Evolutionary conservation across 1,140 invertebrate genomes (phyloP).

Genomic region (Acromyrmex heyeri): DNA sequence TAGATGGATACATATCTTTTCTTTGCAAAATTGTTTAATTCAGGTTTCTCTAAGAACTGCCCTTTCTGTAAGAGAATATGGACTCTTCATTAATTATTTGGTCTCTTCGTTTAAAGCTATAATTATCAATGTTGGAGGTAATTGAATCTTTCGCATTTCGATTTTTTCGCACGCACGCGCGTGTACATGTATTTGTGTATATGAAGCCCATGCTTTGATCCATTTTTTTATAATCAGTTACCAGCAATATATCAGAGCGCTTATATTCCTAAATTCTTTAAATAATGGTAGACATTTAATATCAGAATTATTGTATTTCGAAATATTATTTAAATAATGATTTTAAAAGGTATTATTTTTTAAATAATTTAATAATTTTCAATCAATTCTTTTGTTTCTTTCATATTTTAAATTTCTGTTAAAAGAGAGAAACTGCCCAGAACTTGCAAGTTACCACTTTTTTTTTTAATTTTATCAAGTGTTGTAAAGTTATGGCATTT

Average conservation of each 20-base stretch:
- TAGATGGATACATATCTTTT: slow-evolving; percentile 28
- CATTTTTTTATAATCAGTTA: neutral
- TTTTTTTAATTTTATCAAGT: neutral
- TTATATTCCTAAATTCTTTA: no score
- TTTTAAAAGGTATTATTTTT: no score
- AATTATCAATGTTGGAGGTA: slow-evolving; percentile 68
- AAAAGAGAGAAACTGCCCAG: neutral
- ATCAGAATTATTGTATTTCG: no score
- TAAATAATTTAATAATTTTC: no score
- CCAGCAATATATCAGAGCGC: neutral
- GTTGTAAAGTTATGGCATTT: neutral
- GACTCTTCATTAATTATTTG: slow-evolving; percentile 70
- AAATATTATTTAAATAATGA: no score
- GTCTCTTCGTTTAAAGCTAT: slow-evolving; percentile 77
- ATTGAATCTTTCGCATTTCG: slow-evolving; percentile 47
- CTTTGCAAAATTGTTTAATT: slow-evolving; percentile 66
- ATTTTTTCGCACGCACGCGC: neutral
- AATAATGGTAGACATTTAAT: no score
- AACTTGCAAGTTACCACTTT: neutral
- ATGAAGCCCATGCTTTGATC: slow-evolving; percentile 15
- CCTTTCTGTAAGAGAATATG: slow-evolving; percentile 70
- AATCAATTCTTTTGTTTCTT: neutral
- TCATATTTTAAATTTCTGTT: neutral
- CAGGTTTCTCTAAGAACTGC: slow-evolving; percentile 59
- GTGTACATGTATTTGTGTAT: neutral